Evolutionary conservation across 2,797 vertebrate species (phyloP), one percentile per base, ranked within the genome.

Genomic region (Pangasius djambal): DNA sequence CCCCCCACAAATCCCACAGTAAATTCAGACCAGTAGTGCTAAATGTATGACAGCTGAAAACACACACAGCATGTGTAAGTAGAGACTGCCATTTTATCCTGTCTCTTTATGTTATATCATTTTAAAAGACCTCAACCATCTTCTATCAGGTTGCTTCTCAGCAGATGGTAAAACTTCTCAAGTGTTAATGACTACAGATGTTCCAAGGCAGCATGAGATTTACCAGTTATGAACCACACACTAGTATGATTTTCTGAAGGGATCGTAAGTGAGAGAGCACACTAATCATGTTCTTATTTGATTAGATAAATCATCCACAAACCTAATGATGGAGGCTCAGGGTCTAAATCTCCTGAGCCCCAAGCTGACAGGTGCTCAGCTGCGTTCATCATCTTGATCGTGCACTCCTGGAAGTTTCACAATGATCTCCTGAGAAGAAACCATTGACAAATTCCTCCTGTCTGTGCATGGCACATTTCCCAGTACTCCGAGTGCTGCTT

Each of bases 121-220:
- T 57, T 72, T 28, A 57, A 74, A 88, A 10, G 25, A 44, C 75
- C 44, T 74, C 67, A 22, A 65, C 37, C n/a, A 15, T 82, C 78
- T 86, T 72, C 55, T 83, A 48, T 61, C 78, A 83, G 57, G 78
- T 74, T 83, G 52, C 78, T 48, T 75, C 78, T 83, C 48, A 74
- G 65, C 77, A 75, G 78, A 83, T 55, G 78, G 78, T 31, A 31
- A 74, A 70, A 83, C 37, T 72, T 69, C 63, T 86, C 22, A n/a
- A 63, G 85, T 83, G 55, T 83, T 86, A 89, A 87, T 44, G 52
- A 37, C 78, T 55, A 4, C 77, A 82, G 31, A 86, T 79, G 44
- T 72, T 57, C 63, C 48, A 69, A 69, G n/a, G 83, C 83, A 88
- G 28, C 52, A 37, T 79, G 88, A 65, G 67, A 20, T 31, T 67